Evolutionary conservation across 2,113 vertebrate genomes (phyloP).

Genomic region (Rissa tridactyla): DNA sequence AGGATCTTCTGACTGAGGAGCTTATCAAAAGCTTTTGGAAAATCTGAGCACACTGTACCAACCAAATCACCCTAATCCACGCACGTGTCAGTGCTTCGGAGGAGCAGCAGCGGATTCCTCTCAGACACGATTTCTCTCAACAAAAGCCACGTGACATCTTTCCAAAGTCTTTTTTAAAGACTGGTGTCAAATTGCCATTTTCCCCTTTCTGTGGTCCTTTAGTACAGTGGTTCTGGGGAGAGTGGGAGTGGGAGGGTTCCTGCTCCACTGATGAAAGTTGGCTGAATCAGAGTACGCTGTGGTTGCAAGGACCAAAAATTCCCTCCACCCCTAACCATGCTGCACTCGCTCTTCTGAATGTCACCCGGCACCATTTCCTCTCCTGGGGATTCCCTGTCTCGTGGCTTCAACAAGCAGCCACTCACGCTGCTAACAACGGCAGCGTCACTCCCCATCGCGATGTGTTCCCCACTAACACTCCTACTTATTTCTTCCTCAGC

Average conservation of each 20-base stretch:
- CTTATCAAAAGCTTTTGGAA: conserved; percentile 27
- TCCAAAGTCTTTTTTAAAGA: not conserved
- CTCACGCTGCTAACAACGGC: not conserved
- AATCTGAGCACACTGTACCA: not conserved
- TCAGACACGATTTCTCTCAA: not conserved
- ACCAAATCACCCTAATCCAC: conserved; percentile 26
- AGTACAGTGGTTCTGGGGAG: not conserved
- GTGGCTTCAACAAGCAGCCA: not conserved
- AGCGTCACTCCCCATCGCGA: not conserved
- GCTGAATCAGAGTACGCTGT: not conserved
- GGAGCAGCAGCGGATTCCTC: not conserved
- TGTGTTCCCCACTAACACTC: not conserved
- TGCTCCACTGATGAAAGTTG: not conserved
- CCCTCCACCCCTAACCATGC: not conserved
- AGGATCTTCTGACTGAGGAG: not conserved
- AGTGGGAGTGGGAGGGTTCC: not conserved
- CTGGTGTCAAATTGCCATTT: not conserved
- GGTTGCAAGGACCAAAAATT: not conserved
- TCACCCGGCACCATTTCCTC: not conserved
- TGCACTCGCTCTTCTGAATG: accelerated
- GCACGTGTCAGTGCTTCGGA: not conserved
- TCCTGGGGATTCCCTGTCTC: not conserved
- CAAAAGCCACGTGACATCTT: not conserved
- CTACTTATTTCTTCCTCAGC: not conserved
- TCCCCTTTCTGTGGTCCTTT: not conserved